These are phyloP conservation scores for Leuciscus waleckii DNA, from an alignment of 2,797 vertebrate species.

Conservation along the genomic window DNA sequence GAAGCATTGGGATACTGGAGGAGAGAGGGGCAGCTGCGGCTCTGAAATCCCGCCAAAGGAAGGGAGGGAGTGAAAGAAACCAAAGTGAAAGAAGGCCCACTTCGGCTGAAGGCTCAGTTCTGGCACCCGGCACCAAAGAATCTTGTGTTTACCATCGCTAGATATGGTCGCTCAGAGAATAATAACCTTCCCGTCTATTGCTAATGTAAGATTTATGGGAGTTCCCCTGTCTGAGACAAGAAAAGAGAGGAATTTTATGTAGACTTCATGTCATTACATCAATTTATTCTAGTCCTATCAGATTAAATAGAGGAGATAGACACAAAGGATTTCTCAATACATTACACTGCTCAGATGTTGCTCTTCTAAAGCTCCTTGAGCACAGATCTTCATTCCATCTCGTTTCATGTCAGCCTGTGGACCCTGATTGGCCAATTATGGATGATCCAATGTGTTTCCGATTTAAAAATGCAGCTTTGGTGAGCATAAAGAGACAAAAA, in stretches of 20 bases:
- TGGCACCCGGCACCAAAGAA: constrained; percentile 11
- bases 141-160: constrained; percentile 17
- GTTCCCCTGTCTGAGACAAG: not conserved
- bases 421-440: not conserved
- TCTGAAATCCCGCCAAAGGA: constrained; percentile 48
- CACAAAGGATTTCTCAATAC: not conserved
- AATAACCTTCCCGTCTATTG: not conserved
- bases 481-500: not conserved
- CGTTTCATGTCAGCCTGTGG: not conserved
- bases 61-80: constrained; percentile 55
- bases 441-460: not conserved
- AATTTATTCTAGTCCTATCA: constrained; percentile 5
- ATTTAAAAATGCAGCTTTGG: not conserved
- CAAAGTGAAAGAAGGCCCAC: constrained; percentile 47
- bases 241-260: not conserved
- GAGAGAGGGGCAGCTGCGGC: constrained; percentile 61
- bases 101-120: constrained; percentile 18
- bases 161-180: not conserved
- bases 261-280: constrained; percentile 2
- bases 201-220: constrained; percentile 22
- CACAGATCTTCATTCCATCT: not conserved
- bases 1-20: constrained; percentile 74
- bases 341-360: not conserved
- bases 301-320: not conserved
- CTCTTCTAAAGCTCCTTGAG: not conserved